These are phyloP conservation scores for Pseudomyrmex cubaensis DNA, from an alignment of 1,140 invertebrate species.

Conservation along the genomic window DNA sequence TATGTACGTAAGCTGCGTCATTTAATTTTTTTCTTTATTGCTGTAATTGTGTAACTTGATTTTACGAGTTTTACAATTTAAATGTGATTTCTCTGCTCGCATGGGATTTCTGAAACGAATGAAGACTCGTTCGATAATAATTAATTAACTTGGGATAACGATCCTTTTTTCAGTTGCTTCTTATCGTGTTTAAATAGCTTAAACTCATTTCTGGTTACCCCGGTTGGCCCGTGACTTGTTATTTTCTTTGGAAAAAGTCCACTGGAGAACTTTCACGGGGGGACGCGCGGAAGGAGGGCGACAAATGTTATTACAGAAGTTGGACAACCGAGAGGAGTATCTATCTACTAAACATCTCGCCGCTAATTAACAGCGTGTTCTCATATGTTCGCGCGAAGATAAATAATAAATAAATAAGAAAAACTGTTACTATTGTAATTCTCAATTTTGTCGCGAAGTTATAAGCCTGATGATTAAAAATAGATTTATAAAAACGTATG, in stretches of 20 bases:
- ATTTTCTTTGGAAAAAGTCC: conserved; percentile 43
- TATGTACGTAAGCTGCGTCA: neutral
- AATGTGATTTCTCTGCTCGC: neutral
- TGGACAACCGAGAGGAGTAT: conserved; percentile 8
- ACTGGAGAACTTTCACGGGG: conserved; percentile 26
- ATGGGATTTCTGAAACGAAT: neutral
- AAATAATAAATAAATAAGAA: neutral
- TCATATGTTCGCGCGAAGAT: neutral
- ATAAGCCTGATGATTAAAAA: no score
- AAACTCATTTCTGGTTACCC: conserved; percentile 39
- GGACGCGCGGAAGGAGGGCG: neutral
- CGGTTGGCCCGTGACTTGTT: neutral
- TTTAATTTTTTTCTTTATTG: neutral
- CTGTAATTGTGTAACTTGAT: neutral
- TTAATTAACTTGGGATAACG: conserved; percentile 35
- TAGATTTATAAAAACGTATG: no score
- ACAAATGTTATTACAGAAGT: conserved; percentile 53
- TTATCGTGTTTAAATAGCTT: conserved; percentile 46
- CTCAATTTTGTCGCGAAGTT: no score
- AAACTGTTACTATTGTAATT: no score
- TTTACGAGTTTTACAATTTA: neutral
- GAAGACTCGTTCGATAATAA: conserved; percentile 4
- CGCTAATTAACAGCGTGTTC: neutral
- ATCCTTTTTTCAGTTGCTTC: neutral
- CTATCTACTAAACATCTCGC: neutral